A percentile compares a stretch with the other conserved stretches of the same genome.
These are phyloP conservation scores for Pachyseris speciosa DNA, from an alignment of 64 coral and sea anemone species.

Conservation along the genomic window DNA sequence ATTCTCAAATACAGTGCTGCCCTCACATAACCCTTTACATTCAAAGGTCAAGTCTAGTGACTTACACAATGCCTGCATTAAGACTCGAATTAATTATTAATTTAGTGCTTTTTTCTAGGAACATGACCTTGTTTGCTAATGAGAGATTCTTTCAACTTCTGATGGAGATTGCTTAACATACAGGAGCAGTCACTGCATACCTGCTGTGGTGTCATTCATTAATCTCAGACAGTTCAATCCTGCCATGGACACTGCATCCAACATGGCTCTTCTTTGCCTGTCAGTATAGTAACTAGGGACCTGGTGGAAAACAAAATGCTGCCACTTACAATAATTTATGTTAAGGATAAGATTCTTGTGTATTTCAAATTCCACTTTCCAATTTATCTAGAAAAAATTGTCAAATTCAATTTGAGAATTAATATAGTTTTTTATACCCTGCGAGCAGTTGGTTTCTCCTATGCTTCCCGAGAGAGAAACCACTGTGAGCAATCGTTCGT, in stretches of 20 bases:
- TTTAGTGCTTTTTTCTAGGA: no score
- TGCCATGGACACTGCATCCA: slow-evolving; percentile 87
- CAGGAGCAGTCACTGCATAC: not conserved
- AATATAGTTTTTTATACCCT: no score
- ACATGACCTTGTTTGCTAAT: no score
- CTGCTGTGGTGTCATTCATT: slow-evolving; percentile 99
- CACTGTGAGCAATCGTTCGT: no score
- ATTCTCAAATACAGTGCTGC: no score
- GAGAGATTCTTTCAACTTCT: not conserved
- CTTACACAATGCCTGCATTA: no score
- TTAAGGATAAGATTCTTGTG: not conserved
- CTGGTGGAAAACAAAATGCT: slow-evolving; percentile 26
- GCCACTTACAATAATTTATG: not conserved
- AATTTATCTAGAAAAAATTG: not conserved
- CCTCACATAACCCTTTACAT: no score
- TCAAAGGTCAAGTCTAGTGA: no score
- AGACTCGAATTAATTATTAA: no score
- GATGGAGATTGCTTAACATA: not conserved
- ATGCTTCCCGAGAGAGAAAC: no score
- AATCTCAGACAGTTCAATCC: slow-evolving; percentile 95
- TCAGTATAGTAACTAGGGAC: slow-evolving; percentile 95
- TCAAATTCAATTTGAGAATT: not conserved
- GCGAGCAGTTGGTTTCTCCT: no score
- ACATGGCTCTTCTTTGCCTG: slow-evolving; percentile 90
- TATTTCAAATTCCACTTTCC: not conserved